phyloP scores from a whole-genome alignment of 2,113 vertebrate genomes.

The Strigops habroptila region DNA sequence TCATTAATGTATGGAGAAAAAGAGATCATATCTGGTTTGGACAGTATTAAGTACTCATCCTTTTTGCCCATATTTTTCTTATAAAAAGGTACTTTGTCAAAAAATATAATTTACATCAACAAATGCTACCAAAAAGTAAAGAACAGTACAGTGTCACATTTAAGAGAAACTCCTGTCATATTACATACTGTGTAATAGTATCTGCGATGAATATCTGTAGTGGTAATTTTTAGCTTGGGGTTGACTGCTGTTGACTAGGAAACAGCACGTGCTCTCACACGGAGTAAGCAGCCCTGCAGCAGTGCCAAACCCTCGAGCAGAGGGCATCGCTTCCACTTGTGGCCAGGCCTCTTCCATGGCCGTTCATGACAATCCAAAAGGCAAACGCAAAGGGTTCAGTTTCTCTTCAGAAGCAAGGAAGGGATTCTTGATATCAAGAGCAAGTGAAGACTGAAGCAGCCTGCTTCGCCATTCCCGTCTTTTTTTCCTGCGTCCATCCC shows the following conservation, averaged over 20 bases:
- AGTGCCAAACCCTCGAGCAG: not conserved
- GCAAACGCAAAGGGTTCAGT: not conserved
- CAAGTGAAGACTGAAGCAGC: not conserved
- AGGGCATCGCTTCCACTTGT: constrained; percentile 36
- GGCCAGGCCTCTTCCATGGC: constrained; percentile 38
- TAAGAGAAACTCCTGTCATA: constrained; percentile 22
- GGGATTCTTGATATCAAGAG: not conserved
- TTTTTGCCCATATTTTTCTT: constrained; percentile 34
- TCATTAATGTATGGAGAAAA: constrained; percentile 5
- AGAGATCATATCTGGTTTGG: not conserved
- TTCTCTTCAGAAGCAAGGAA: constrained; percentile 1
- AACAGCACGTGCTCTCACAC: constrained; percentile 28
- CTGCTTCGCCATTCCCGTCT: not conserved
- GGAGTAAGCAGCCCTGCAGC: constrained; percentile 2
- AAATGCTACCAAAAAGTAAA: constrained; percentile 66
- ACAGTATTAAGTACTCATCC: not conserved
- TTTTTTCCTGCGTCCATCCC: not conserved
- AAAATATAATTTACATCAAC: constrained; percentile 70
- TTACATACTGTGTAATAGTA: constrained; percentile 53
- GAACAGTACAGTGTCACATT: constrained; percentile 34
- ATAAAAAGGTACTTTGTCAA: constrained; percentile 70
- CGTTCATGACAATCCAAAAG: not conserved
- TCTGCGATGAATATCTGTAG: constrained; percentile 27
- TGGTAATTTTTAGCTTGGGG: constrained; percentile 54
- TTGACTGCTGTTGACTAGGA: constrained; percentile 48